Conservation (phyloP, 2,888 invertebrate species). For the Rhamphomyia laevipes region DNA sequence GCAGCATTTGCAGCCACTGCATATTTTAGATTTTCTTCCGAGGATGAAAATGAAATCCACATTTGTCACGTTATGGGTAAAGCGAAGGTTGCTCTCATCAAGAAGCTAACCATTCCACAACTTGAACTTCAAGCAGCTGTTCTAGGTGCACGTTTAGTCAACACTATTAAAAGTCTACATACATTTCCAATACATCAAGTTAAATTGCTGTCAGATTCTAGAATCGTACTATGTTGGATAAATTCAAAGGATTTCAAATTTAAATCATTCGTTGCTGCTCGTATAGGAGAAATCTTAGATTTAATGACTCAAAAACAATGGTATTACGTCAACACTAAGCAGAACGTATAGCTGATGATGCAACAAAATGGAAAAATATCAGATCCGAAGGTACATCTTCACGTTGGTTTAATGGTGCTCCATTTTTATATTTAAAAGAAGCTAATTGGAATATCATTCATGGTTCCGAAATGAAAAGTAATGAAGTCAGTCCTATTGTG, state of each 20-base stretch:
- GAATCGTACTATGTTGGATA: constrained; percentile 3
- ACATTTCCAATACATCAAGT: not conserved
- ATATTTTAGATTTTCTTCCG: constrained; percentile 1
- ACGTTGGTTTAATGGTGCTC: not conserved
- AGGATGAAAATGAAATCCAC: not conserved
- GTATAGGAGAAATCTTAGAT: constrained; percentile 1
- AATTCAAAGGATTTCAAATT: constrained; percentile 2
- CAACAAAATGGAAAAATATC: not conserved
- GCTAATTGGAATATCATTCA: not conserved
- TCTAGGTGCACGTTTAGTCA: constrained; percentile 1
- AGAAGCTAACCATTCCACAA: constrained; percentile 1
- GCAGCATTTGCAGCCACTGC: not conserved
- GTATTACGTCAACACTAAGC: not conserved
- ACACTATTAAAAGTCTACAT: constrained; percentile 5
- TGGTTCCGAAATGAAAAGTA: not conserved
- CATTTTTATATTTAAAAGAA: not conserved
- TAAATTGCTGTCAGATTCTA: constrained; percentile 8
- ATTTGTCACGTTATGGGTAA: not conserved
- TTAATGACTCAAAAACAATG: not conserved
- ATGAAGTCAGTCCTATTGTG: not conserved
- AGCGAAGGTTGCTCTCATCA: constrained; percentile 5
- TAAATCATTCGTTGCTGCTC: not conserved
- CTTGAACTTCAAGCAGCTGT: constrained; percentile 5
- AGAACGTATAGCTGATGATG: constrained; percentile 9
- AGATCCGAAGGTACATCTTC: not conserved